Conservation (phyloP, 2,888 invertebrate genomes). For the Drosophila mimica region DNA sequence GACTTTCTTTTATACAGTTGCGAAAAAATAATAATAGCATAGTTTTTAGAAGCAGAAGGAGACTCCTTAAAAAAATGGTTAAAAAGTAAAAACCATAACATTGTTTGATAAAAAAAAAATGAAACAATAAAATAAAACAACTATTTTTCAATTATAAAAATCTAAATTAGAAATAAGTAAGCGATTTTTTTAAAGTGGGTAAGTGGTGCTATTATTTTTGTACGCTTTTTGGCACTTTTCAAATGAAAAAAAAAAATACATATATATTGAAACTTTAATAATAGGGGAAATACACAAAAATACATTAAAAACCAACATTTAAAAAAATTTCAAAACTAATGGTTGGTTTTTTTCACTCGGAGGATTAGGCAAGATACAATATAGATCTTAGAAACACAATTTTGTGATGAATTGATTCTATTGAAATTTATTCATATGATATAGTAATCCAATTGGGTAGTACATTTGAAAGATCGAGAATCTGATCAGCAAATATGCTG, state of each 20-base stretch:
- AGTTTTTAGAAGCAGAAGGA: background rate
- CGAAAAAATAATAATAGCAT: background rate
- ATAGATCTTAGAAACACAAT: background rate
- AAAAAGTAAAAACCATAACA: too few species aligned
- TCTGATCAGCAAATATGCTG: background rate
- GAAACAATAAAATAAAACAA: background rate
- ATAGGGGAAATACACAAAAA: background rate
- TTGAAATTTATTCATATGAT: background rate
- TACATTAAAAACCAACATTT: background rate
- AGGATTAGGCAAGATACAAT: background rate
- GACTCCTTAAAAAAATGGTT: too few species aligned
- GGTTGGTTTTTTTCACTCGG: background rate
- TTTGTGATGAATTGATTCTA: background rate
- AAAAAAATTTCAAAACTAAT: background rate
- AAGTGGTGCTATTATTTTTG: too few species aligned
- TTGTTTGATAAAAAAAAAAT: too few species aligned
- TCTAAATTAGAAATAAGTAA: background rate
- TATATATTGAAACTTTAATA: background rate
- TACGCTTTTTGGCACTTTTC: background rate
- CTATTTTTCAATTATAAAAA: background rate
- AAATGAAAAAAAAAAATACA: background rate
- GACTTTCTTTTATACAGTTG: background rate
- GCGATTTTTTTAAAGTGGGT: background rate
- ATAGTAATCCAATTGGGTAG: background rate
- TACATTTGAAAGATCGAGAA: background rate